Evolutionary conservation across 2,888 invertebrate genomes (phyloP).

Genomic region (Melipona beecheii): DNA sequence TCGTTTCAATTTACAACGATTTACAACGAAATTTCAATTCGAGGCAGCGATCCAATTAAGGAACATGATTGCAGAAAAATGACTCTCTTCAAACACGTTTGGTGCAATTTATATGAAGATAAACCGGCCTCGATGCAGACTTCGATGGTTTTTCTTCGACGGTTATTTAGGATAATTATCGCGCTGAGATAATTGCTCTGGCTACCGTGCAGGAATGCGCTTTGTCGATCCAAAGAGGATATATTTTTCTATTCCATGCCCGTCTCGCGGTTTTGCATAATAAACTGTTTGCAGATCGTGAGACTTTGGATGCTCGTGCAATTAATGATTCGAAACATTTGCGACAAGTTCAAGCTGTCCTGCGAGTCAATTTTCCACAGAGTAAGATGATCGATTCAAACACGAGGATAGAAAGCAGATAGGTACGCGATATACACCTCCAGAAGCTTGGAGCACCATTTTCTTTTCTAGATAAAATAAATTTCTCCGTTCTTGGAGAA

Average conservation of each 20-base stretch:
- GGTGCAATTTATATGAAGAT: background rate
- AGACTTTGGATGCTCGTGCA: background rate
- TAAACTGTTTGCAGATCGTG: background rate
- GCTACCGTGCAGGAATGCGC: conserved; percentile 44
- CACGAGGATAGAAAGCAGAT: too few species aligned
- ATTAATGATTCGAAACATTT: background rate
- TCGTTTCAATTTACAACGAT: conserved; percentile 6
- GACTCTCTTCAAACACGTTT: background rate
- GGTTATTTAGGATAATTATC: conserved; percentile 52
- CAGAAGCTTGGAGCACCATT: too few species aligned
- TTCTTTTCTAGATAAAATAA: too few species aligned
- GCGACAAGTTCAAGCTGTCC: background rate
- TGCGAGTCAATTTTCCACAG: background rate
- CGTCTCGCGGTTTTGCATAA: conserved; percentile 26
- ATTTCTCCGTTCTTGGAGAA: too few species aligned
- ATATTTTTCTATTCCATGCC: conserved; percentile 11
- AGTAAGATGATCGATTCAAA: too few species aligned
- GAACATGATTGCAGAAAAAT: background rate
- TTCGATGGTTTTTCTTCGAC: conserved; percentile 24
- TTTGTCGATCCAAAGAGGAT: conserved; percentile 29
- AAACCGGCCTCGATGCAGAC: background rate
- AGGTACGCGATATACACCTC: too few species aligned
- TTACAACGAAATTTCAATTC: background rate
- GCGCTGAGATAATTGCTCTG: conserved; percentile 35
- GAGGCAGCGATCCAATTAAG: background rate